These are phyloP conservation scores for Hemiscyllium ocellatum DNA, from an alignment of 2,113 vertebrate genomes.

Conservation along the genomic window DNA sequence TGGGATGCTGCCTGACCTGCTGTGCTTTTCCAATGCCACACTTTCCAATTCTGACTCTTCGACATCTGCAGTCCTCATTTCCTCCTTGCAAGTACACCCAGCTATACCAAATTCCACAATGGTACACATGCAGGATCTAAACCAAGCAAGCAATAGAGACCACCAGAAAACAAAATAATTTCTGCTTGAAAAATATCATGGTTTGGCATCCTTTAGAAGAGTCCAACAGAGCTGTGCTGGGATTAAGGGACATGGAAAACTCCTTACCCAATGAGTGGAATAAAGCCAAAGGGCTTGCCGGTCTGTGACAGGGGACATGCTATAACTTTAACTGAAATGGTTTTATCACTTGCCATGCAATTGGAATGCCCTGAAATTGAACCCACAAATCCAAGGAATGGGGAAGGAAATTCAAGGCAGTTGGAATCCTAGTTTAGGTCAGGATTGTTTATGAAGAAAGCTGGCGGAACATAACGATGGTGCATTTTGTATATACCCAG, in stretches of 20 bases:
- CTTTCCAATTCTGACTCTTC: too few species aligned
- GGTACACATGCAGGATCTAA: background rate
- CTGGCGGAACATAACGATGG: background rate
- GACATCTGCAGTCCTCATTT: too few species aligned
- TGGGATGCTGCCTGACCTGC: too few species aligned
- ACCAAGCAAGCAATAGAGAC: background rate
- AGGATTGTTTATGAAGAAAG: background rate
- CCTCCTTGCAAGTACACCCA: background rate
- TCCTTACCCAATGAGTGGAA: background rate
- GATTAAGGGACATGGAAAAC: background rate
- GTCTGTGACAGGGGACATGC: background rate
- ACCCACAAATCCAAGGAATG: background rate
- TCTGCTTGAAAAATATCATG: background rate
- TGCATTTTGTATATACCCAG: too few species aligned
- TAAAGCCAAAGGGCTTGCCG: background rate
- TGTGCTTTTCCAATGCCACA: too few species aligned
- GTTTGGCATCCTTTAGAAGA: background rate
- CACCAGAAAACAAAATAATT: background rate
- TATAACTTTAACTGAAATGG: background rate
- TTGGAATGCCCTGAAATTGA: background rate
- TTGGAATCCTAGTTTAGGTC: background rate
- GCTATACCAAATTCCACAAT: background rate
- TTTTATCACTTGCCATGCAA: background rate
- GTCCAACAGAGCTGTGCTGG: background rate
- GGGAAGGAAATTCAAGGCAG: background rate